Percentiles rank a stretch among this genome's conserved stretches.
Conservation (phyloP, 2,113 vertebrate species). For the Ovis canadensis region DNA sequence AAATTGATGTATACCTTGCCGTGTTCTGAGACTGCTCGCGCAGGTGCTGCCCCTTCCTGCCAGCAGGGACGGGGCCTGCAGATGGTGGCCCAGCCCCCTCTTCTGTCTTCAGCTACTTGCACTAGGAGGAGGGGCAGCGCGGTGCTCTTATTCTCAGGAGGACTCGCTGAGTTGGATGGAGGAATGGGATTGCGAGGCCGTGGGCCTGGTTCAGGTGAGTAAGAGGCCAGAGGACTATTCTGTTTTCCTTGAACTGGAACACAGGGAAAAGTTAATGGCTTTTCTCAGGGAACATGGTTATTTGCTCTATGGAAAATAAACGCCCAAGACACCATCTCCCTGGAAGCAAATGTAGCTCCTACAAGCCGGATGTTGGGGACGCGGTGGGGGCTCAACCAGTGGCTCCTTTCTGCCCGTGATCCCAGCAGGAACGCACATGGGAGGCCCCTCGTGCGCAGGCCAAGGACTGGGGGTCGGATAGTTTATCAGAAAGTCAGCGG, state of each 20-base stretch:
- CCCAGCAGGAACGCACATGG: neutral
- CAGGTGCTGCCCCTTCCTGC: neutral
- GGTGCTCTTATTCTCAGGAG: neutral
- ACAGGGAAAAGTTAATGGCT: neutral
- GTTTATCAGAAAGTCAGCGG: too few species aligned
- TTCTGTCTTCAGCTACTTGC: neutral
- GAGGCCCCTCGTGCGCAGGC: neutral
- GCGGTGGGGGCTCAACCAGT: fast-evolving
- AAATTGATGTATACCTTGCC: neutral
- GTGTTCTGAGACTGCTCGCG: neutral
- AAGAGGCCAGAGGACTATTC: neutral
- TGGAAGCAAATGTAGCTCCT: neutral
- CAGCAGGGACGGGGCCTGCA: neutral
- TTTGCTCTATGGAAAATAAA: neutral
- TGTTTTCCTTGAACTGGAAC: neutral
- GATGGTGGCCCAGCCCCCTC: neutral
- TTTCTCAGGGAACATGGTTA: neutral
- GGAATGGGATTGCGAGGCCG: neutral
- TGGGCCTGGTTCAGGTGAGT: slow-evolving; percentile 12
- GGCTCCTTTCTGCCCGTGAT: neutral
- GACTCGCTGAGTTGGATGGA: neutral
- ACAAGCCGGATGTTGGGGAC: neutral
- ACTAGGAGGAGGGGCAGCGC: neutral
- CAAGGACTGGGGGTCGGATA: too few species aligned
- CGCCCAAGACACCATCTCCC: neutral